Evolutionary conservation across 2,888 invertebrate genomes (phyloP).

Genomic region (Drosophila nr. perissopoda): DNA sequence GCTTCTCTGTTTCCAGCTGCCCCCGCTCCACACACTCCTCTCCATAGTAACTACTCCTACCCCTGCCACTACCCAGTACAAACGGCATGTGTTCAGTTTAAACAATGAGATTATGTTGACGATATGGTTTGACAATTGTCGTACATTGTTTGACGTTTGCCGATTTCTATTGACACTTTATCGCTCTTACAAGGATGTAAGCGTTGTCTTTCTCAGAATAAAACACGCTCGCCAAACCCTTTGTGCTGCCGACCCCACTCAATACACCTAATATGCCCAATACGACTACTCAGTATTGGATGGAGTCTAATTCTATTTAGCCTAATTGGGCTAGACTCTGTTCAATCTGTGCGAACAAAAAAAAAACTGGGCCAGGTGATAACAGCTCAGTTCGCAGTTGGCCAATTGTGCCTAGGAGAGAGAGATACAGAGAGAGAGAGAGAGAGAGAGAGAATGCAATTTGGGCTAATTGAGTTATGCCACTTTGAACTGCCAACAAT

Average conservation of each 20-base stretch:
- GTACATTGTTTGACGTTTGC: constrained; percentile 81
- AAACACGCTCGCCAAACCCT: constrained; percentile 59
- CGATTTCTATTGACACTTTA: constrained; percentile 76
- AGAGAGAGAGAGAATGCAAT: constrained; percentile 15
- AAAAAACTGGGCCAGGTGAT: constrained; percentile 43
- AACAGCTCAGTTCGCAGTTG: constrained; percentile 1
- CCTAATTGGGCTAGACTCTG: constrained; percentile 61
- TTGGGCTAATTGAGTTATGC: constrained; percentile 43
- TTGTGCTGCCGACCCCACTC: constrained; percentile 59
- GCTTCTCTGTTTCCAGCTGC: not conserved
- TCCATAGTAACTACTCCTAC: not conserved
- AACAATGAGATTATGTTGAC: constrained; percentile 78
- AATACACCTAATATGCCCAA: not conserved
- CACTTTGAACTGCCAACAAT: not conserved
- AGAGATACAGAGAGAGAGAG: not conserved
- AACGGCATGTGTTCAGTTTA: constrained; percentile 49
- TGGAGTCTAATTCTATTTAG: constrained; percentile 60
- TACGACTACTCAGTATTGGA: not conserved
- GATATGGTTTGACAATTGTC: constrained; percentile 81
- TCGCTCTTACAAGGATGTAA: constrained; percentile 79
- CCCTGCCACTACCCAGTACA: not conserved
- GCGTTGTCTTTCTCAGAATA: constrained; percentile 74
- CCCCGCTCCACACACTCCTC: not conserved
- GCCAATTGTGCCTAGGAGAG: not conserved
- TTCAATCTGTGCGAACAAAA: constrained; percentile 25